phyloP scores from a whole-genome alignment of 2,797 vertebrate species.

The Eospalax fontanierii region DNA sequence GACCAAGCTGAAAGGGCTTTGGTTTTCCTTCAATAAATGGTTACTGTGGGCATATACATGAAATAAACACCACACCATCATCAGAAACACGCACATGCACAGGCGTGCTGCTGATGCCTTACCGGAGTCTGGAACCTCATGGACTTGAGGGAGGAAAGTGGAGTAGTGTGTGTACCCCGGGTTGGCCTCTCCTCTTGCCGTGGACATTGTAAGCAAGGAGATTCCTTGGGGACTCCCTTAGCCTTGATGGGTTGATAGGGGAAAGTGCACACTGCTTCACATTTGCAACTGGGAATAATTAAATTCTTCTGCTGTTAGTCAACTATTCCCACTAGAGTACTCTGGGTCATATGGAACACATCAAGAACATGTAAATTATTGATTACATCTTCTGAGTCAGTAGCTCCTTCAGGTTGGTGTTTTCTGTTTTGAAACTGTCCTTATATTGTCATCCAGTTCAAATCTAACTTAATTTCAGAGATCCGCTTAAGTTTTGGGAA shows the following conservation, averaged over 20 bases:
- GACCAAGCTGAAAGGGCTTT: constrained; percentile 59
- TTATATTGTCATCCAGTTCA: background rate
- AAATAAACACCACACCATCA: constrained; percentile 39
- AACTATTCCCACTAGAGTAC: background rate
- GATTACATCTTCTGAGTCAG: background rate
- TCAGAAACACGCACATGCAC: constrained; percentile 38
- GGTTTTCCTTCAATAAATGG: constrained; percentile 52
- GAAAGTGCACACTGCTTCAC: background rate
- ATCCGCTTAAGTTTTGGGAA: constrained; percentile 25
- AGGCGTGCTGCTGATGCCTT: constrained; percentile 16
- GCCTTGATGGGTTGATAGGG: background rate
- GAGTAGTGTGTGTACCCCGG: constrained; percentile 13
- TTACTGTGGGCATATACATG: background rate
- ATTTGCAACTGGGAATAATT: constrained; percentile 60
- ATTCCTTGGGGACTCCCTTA: constrained; percentile 16
- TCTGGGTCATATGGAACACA: background rate
- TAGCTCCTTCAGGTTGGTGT: background rate
- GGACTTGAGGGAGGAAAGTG: constrained; percentile 9
- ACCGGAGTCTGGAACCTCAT: constrained; percentile 62
- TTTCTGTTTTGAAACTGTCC: constrained; percentile 30
- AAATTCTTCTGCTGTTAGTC: background rate
- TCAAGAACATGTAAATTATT: constrained; percentile 26
- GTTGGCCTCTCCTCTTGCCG: constrained; percentile 51
- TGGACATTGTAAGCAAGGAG: constrained; percentile 54
- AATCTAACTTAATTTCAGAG: constrained; percentile 50